Evolutionary conservation across 2,113 vertebrate species (phyloP), one percentile per base, ranked within the genome.

Genomic region (Petrocephalus microphthalmus): DNA sequence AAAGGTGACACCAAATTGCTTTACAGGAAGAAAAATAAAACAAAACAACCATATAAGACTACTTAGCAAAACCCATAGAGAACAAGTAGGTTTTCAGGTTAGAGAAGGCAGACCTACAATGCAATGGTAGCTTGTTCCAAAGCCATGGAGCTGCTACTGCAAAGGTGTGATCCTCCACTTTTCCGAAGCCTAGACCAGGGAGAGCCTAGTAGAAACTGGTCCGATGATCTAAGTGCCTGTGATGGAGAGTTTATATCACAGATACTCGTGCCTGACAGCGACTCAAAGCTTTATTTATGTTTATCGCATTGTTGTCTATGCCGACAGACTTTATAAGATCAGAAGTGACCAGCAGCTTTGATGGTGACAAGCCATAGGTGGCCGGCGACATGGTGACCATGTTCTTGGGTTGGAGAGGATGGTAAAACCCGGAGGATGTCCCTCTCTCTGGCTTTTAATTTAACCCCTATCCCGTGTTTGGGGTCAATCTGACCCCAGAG

Each of bases 361-460:
- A 91, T 91, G 74, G 87, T 22, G 86, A 81, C 1, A 89, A 87
- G 86, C 87, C 92, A 93, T 90, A 92, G 90, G 87, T 86, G 92
- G 93, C 90, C 53, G 91, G 90, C 90, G 67, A 74, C 89, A 89
- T 86, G 60, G 86, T 88, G 81, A 87, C 84, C 85, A 45, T 90
- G 87, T 90, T 88, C 89, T 89, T 88, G 88, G 87, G 85, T 91
- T 92, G 87, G 88, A 64, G 78, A 78, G 87, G 89, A 88, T 90
- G 89, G 90, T 92, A 91, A 93, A 93, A 67, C 74, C 90, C 89
- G 84, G 90, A 37, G 47, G 84, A 90, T 90, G 91, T 93, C 90
- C 25, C 92, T 92, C 74, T 88, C 60, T 90, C 82, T 81, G 57
- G 87, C 87, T 89, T 60, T 90, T 91, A 92, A 91, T 89, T 91